Conservation (phyloP, 2,888 invertebrate species). For the Panopea generosa region DNA sequence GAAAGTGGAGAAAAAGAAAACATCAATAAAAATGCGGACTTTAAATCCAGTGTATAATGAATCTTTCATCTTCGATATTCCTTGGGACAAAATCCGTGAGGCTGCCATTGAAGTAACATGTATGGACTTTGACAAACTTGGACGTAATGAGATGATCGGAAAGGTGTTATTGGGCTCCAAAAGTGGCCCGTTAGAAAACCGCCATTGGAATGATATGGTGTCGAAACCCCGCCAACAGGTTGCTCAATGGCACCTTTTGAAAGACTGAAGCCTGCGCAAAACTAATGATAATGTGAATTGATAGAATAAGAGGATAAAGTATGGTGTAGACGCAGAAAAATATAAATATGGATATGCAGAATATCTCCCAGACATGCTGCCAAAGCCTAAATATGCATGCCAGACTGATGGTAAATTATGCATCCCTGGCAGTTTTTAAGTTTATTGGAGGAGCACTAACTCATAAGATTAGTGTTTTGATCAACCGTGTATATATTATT, state of each 20-base stretch:
- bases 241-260: constrained; percentile 98
- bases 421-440: too few relatives aligned
- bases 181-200: constrained; percentile 98
- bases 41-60: constrained; percentile 98
- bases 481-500: too few relatives aligned
- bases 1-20: constrained; percentile 97
- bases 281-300: background rate
- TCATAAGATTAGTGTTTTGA: too few relatives aligned
- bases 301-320: background rate
- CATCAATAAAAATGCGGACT: constrained; percentile 89
- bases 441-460: too few relatives aligned
- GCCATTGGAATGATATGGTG: constrained; percentile 99
- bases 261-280: constrained; percentile 84
- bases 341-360: too few relatives aligned
- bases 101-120: constrained; percentile 97
- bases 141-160: constrained; percentile 96
- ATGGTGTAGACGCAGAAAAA: too few relatives aligned
- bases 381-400: too few relatives aligned
- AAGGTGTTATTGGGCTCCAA: constrained; percentile 86
- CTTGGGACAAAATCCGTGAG: constrained; percentile 98
- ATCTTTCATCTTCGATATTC: constrained; percentile 97
- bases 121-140: constrained; percentile 99
- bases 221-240: constrained; percentile 98
- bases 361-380: too few relatives aligned
- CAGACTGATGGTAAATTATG: too few relatives aligned